Evolutionary conservation across 1,140 invertebrate species (phyloP), one percentile per base, ranked within the genome.

Genomic region (Vanessa tameamea): DNA sequence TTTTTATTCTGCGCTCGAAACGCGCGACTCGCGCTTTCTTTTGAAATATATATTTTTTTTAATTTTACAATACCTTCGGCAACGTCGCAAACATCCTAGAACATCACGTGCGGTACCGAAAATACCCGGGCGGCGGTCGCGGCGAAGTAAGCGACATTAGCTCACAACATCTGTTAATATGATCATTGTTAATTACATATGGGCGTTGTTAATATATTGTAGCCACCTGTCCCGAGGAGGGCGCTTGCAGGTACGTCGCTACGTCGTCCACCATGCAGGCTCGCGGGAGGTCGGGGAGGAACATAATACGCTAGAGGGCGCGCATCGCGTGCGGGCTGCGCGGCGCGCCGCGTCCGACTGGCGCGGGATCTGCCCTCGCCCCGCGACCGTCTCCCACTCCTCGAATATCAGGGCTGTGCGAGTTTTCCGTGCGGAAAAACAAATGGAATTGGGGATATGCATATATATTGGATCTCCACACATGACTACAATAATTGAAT

Each of bases 171-270:
- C 89, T 92, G 90, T 92, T 92, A 92, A 92, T 92, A 91, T 91
- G 86, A 91, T 90, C 89, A 91, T 91, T 91, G 90, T 92, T 92
- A 92, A 92, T 92, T 92, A 92, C 90, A 92, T 92, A 92, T 92
- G 87, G 89, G 87, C 87, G 89, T 91, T 90, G 89, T 91, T 91
- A 90, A 89, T 87, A 88, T 86, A 87, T 86, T 90, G 87, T 92
- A 92, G 88, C 89, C 88, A 92, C 90, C 90, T 92, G 90, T 92
- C 90, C 90, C 89, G 90, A 90, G 86, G 90, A 91, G 87, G 90
- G 90, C 85, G 90, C 89, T 90, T 91, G 89, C 65, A 91, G 88
- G 85, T 92, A 91, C 72, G 90, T 92, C 76, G 90, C 89, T 87
- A 92, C 90, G 90, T 92, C 90, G 89, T 92, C 90, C 87, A 92